phyloP scores from a whole-genome alignment of 2,888 invertebrate genomes.

The Lasioglossum villosulum region DNA sequence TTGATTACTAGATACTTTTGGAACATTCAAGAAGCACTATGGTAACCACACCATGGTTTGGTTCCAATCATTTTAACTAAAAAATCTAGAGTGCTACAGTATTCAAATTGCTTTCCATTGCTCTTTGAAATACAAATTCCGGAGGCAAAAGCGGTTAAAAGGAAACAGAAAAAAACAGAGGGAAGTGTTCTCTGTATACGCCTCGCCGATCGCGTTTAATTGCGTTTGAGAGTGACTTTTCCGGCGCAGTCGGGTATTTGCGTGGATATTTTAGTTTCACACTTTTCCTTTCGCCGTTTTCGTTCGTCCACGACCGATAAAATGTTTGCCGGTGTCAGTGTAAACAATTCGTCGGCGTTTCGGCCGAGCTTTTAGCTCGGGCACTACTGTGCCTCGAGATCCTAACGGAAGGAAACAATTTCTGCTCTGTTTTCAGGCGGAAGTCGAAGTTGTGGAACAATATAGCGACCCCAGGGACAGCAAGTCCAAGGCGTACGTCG shows the following conservation, averaged over 20 bases:
- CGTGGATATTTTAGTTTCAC: conserved; percentile 13
- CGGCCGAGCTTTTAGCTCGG: conserved; percentile 15
- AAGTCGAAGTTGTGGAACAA: conserved; percentile 90
- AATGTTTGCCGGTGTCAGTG: conserved; percentile 1
- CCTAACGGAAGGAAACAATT: conserved; percentile 59
- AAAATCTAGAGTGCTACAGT: background rate
- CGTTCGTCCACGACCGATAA: conserved; percentile 5
- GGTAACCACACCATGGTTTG: background rate
- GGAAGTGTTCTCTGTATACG: background rate
- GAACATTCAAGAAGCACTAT: background rate
- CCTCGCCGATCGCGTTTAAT: conserved; percentile 22
- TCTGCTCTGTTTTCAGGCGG: conserved; percentile 76
- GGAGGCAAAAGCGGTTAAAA: background rate
- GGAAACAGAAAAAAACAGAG: background rate
- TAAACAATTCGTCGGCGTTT: conserved; percentile 9
- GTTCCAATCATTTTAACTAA: background rate
- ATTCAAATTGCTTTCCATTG: background rate
- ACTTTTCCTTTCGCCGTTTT: background rate
- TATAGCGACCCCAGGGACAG: conserved; percentile 91
- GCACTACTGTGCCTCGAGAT: background rate
- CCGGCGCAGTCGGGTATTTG: background rate
- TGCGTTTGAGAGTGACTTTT: conserved; percentile 11
- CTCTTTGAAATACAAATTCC: background rate
- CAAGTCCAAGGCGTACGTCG: conserved; percentile 81
- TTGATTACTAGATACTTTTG: background rate